phyloP scores from a whole-genome alignment of 2,797 vertebrate genomes.

The Typhlichthys eigenmanni region DNA sequence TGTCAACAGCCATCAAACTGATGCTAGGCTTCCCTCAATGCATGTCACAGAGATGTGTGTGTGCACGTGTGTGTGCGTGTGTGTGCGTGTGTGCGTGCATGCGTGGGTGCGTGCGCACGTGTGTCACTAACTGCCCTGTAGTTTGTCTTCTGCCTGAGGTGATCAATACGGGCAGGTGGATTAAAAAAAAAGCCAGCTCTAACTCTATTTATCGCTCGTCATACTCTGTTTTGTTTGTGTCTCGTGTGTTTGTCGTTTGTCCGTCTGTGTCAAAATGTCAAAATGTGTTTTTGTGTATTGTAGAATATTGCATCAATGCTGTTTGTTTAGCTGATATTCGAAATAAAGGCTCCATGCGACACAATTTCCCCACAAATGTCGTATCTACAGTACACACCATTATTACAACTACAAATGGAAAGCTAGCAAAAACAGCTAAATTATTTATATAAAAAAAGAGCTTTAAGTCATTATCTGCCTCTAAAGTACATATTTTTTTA shows the following conservation, averaged over 20 bases:
- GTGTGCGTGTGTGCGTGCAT: not conserved
- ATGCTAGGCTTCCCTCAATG: not conserved
- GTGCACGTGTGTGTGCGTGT: no score
- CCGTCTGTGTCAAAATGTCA: not conserved
- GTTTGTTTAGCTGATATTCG: no score
- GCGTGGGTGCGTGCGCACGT: not conserved
- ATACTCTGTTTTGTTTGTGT: not conserved
- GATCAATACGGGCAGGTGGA: not conserved
- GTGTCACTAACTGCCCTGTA: not conserved
- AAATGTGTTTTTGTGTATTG: not conserved
- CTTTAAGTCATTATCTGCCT: no score
- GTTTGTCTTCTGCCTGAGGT: conserved; percentile 1
- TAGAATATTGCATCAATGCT: not conserved
- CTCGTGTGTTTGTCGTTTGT: not conserved
- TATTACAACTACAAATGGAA: no score
- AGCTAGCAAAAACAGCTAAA: no score
- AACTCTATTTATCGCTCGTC: not conserved
- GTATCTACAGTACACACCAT: no score
- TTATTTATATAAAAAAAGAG: no score
- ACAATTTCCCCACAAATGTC: no score
- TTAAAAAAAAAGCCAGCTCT: not conserved
- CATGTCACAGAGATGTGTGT: not conserved
- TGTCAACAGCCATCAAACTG: conserved; percentile 1
- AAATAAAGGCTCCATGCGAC: no score
- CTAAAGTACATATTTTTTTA: no score